Conservation (phyloP, 2,888 invertebrate species). For the Scaptomyza reducta region DNA sequence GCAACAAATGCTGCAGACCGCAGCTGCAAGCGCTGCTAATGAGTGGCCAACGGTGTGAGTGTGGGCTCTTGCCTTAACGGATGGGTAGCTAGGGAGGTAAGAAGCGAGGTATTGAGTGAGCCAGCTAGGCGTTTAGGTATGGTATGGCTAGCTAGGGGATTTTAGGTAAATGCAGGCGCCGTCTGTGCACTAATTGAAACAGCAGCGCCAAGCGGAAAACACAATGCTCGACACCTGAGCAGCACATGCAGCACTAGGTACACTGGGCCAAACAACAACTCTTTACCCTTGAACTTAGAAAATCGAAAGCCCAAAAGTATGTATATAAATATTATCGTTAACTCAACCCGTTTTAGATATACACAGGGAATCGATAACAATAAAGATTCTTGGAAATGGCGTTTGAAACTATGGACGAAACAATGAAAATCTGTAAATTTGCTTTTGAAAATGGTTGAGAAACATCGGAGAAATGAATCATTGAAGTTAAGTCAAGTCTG, state of each 20-base stretch:
- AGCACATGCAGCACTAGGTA: slow-evolving; percentile 4
- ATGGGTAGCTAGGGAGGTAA: too few relatives aligned
- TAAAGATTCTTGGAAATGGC: too few relatives aligned
- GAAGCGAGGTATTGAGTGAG: background rate
- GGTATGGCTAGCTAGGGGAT: background rate
- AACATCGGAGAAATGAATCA: too few relatives aligned
- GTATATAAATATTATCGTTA: too few relatives aligned
- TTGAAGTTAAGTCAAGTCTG: too few relatives aligned
- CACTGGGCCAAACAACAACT: background rate
- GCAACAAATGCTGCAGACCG: slow-evolving; percentile 51
- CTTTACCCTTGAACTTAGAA: too few relatives aligned
- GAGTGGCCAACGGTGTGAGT: slow-evolving; percentile 50
- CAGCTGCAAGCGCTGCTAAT: slow-evolving; percentile 73
- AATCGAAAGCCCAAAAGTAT: too few relatives aligned
- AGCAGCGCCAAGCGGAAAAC: slow-evolving; percentile 28
- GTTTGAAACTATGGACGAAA: too few relatives aligned
- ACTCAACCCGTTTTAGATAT: too few relatives aligned
- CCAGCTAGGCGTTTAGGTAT: background rate
- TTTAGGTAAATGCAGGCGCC: slow-evolving; percentile 20
- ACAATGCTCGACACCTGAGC: slow-evolving; percentile 57
- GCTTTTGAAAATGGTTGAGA: too few relatives aligned
- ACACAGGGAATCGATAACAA: too few relatives aligned
- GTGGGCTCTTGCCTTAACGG: background rate
- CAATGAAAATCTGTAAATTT: too few relatives aligned
- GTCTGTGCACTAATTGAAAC: slow-evolving; percentile 65